These are phyloP conservation scores for Bruchidius siliquastri DNA, from an alignment of 2,888 invertebrate species.

Conservation along the genomic window DNA sequence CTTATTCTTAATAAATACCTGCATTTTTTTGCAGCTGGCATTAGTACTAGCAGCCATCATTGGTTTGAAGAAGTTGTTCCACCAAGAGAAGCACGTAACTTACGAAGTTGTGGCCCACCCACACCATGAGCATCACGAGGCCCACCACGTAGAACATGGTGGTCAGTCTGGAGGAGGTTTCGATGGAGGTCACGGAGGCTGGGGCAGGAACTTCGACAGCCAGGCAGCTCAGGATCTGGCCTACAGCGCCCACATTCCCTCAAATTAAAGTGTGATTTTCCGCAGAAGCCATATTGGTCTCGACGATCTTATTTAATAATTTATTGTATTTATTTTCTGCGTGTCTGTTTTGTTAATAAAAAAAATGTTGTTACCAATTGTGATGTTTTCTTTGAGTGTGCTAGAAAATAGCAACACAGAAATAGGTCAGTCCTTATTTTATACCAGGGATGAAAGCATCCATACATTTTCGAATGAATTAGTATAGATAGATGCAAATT, in stretches of 20 bases:
- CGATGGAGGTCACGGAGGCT: conserved; percentile 48
- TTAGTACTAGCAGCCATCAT: conserved; percentile 74
- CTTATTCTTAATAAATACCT: too few relatives aligned
- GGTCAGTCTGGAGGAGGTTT: conserved; percentile 35
- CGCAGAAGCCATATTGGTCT: conserved; percentile 41
- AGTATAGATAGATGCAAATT: too few relatives aligned
- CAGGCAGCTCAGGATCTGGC: conserved; percentile 57
- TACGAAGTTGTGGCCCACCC: conserved; percentile 73
- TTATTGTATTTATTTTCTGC: conserved; percentile 29
- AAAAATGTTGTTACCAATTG: conserved; percentile 15
- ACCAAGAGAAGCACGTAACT: conserved; percentile 68
- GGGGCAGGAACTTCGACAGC: conserved; percentile 54
- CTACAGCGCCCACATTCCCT: conserved; percentile 57
- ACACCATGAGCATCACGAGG: conserved; percentile 54
- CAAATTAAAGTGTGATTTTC: conserved; percentile 28
- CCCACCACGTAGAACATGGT: conserved; percentile 46
- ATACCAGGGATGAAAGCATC: too few relatives aligned
- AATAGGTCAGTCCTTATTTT: too few relatives aligned
- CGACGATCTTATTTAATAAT: conserved; percentile 26
- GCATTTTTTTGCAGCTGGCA: conserved; percentile 53
- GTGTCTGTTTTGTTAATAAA: conserved; percentile 20
- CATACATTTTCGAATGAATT: too few relatives aligned
- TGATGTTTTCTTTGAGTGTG: too few relatives aligned
- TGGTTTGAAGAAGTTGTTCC: conserved; percentile 76
- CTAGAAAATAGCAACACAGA: too few relatives aligned